A percentile compares a stretch with the other conserved stretches of the same genome.
Conservation (phyloP, 2,797 vertebrate genomes). For the Sebastes matsubarae region DNA sequence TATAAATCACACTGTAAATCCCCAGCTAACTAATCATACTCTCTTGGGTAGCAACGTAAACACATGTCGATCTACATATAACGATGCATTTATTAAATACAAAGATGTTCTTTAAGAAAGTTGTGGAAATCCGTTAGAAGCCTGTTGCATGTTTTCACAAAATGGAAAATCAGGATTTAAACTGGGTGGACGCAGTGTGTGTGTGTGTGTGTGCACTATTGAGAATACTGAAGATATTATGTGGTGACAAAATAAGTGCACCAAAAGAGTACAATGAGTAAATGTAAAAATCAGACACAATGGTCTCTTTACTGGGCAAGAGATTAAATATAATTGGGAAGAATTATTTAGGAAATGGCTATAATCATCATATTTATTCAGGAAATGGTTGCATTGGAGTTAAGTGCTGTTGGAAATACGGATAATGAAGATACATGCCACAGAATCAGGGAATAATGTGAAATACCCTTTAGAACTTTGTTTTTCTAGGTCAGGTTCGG, state of each 20-base stretch:
- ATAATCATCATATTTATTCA: conserved; percentile 71
- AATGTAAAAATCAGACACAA: conserved; percentile 57
- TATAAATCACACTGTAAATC: conserved; percentile 54
- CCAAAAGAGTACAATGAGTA: conserved; percentile 25
- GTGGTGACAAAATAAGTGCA: conserved; percentile 17
- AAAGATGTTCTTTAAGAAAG: conserved; percentile 28
- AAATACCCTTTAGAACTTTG: conserved; percentile 51
- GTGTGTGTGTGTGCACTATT: neutral
- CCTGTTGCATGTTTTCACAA: conserved; percentile 14
- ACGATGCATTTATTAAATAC: conserved; percentile 53
- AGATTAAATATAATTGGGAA: conserved; percentile 64
- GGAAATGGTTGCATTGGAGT: conserved; percentile 60
- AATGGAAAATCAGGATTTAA: conserved; percentile 13
- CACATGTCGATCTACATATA: conserved; percentile 27
- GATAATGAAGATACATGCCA: conserved; percentile 69
- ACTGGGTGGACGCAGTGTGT: neutral
- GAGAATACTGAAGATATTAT: neutral
- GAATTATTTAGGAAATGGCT: conserved; percentile 70
- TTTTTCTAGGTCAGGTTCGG: conserved; percentile 49
- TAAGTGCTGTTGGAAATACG: conserved; percentile 54
- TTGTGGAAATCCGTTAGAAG: neutral
- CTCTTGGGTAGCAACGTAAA: conserved; percentile 43
- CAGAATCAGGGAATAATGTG: conserved; percentile 58
- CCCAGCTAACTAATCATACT: conserved; percentile 50
- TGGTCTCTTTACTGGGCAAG: conserved; percentile 51